Conservation (phyloP, 2,888 invertebrate species). For the Epinotia nisella region DNA sequence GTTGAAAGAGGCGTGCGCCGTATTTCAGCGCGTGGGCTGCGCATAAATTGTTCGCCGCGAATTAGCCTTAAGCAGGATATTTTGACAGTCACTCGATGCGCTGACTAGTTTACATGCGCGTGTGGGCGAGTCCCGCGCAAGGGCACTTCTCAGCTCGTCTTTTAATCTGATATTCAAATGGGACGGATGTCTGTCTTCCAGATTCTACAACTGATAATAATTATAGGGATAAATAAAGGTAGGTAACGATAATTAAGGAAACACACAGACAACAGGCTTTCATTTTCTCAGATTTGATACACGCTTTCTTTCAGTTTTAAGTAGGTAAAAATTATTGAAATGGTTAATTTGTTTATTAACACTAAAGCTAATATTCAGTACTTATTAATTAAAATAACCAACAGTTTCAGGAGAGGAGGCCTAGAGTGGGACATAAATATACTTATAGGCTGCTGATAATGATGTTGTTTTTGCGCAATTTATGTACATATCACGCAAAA, state of each 20-base stretch:
- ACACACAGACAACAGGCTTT: not conserved
- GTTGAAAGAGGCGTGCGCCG: constrained; percentile 73
- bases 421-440: no score
- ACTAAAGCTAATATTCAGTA: no score
- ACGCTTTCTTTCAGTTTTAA: not conserved
- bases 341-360: not conserved
- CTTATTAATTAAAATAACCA: no score
- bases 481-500: no score
- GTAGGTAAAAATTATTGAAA: constrained; percentile 11
- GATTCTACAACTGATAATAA: constrained; percentile 29
- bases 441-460: no score
- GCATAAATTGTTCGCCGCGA: constrained; percentile 76
- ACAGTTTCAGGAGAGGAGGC: no score
- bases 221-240: constrained; percentile 4
- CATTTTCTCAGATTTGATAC: not conserved
- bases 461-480: no score
- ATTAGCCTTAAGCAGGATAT: constrained; percentile 78
- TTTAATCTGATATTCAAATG: constrained; percentile 41
- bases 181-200: constrained; percentile 25
- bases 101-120: constrained; percentile 66
- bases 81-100: constrained; percentile 71
- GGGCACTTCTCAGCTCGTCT: constrained; percentile 36
- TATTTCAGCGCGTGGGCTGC: constrained; percentile 79
- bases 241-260: constrained; percentile 5
- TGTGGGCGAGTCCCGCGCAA: constrained; percentile 36